Percentiles rank a stretch among this genome's conserved stretches.
Evolutionary conservation across 2,797 vertebrate species (phyloP).

Genomic region (Gastrophryne carolinensis): DNA sequence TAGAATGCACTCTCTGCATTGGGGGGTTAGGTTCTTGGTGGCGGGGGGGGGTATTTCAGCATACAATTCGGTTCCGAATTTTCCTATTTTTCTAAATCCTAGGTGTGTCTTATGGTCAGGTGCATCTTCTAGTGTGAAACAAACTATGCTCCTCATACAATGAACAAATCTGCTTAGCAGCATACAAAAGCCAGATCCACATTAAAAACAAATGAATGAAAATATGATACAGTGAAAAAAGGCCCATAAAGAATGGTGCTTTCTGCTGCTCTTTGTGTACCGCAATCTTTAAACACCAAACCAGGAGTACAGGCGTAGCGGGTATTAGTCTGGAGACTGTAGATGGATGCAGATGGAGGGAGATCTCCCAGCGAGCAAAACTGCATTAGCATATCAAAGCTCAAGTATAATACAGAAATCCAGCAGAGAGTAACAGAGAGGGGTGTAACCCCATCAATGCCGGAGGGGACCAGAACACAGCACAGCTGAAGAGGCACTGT

Average conservation of each 20-base stretch:
- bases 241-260: slow-evolving; percentile 15
- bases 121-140: no score
- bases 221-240: not conserved
- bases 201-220: not conserved
- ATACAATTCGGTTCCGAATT: no score
- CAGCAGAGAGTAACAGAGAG: slow-evolving; percentile 23
- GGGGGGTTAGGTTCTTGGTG: no score
- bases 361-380: slow-evolving; percentile 44
- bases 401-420: slow-evolving; percentile 39
- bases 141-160: not conserved
- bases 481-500: not conserved
- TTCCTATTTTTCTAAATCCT: no score
- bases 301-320: not conserved
- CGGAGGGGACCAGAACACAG: slow-evolving; percentile 1
- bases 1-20: no score
- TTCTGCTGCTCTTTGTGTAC: slow-evolving; percentile 15
- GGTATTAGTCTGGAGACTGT: slow-evolving; percentile 27
- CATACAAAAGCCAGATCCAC: not conserved
- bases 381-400: slow-evolving; percentile 51
- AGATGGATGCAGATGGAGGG: slow-evolving; percentile 35
- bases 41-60: no score
- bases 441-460: slow-evolving; percentile 43
- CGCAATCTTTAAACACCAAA: slow-evolving; percentile 20
- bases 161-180: not conserved
- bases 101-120: no score